Conservation (phyloP, 2,797 vertebrate genomes). For the Labeo calbasu region DNA sequence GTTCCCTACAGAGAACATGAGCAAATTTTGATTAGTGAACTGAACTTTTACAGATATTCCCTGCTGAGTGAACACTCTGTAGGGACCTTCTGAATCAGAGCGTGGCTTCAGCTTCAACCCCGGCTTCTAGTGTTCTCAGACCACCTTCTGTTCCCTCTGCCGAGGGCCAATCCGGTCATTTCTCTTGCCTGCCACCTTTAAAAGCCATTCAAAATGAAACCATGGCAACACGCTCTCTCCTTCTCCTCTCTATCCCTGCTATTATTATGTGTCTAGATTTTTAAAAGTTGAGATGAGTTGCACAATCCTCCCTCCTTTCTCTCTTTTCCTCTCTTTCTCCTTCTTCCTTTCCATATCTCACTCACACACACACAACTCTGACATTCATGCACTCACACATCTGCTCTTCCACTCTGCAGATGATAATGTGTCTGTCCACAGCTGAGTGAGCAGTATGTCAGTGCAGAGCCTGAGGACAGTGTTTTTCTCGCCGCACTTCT, state of each 20-base stretch:
- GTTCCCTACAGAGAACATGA: background rate
- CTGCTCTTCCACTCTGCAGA: constrained; percentile 25
- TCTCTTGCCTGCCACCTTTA: constrained; percentile 44
- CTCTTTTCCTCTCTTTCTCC: constrained; percentile 3
- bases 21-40: background rate
- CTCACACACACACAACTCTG: constrained; percentile 8
- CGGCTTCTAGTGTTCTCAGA: background rate
- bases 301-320: constrained; percentile 21
- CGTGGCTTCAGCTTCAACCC: background rate
- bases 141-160: constrained; percentile 1
- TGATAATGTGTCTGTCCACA: constrained; percentile 44
- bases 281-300: constrained; percentile 33
- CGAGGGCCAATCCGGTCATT: constrained; percentile 22
- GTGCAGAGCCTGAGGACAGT: constrained; percentile 25
- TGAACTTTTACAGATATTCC: background rate
- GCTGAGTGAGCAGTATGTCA: constrained; percentile 45
- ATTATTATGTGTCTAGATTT: constrained; percentile 36
- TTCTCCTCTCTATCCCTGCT: background rate
- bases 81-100: background rate
- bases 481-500: constrained; percentile 16
- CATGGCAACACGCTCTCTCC: constrained; percentile 66
- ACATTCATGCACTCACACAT: constrained; percentile 23
- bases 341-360: constrained; percentile 7
- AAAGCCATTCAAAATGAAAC: constrained; percentile 65
- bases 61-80: background rate